These are phyloP conservation scores for Anodontia alba DNA, from an alignment of 2,888 invertebrate species.

Conservation along the genomic window DNA sequence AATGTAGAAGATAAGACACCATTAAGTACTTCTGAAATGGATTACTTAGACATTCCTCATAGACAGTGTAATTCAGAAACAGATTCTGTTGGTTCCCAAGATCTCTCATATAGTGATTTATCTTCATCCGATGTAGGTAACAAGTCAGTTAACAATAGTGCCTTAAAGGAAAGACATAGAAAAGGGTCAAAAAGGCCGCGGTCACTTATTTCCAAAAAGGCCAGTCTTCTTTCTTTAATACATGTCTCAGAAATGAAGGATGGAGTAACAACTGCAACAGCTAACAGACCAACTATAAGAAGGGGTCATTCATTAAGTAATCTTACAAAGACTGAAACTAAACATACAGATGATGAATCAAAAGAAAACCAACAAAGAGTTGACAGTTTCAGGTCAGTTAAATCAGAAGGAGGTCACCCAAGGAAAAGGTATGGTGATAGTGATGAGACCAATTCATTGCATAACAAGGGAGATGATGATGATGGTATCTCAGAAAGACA, in stretches of 20 bases:
- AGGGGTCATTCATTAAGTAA: conserved; percentile 5
- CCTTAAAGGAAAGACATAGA: conserved; percentile 28
- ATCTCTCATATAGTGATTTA: conserved; percentile 3
- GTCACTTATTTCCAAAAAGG: conserved; percentile 57
- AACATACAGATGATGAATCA: neutral
- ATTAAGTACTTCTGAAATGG: conserved; percentile 7
- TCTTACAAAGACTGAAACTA: neutral
- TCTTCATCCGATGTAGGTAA: neutral
- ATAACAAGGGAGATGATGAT: neutral
- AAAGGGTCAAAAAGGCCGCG: conserved; percentile 48
- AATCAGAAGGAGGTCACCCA: neutral
- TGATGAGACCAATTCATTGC: neutral
- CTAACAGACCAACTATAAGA: conserved; percentile 2
- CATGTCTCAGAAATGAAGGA: conserved; percentile 8
- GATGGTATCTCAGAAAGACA: conserved; percentile 8
- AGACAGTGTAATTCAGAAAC: neutral
- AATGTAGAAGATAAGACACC: neutral
- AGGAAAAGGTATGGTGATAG: neutral
- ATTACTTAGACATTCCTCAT: neutral
- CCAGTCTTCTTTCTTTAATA: conserved; percentile 31
- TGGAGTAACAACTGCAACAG: neutral
- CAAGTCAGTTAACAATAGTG: neutral
- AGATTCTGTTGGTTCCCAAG: conserved; percentile 5
- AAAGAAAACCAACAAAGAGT: neutral
- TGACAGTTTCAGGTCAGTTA: conserved; percentile 7